A percentile compares a stretch with the other conserved stretches of the same genome.
Evolutionary conservation across 2,113 vertebrate genomes (phyloP).

Genomic region (Rhombomys opimus): DNA sequence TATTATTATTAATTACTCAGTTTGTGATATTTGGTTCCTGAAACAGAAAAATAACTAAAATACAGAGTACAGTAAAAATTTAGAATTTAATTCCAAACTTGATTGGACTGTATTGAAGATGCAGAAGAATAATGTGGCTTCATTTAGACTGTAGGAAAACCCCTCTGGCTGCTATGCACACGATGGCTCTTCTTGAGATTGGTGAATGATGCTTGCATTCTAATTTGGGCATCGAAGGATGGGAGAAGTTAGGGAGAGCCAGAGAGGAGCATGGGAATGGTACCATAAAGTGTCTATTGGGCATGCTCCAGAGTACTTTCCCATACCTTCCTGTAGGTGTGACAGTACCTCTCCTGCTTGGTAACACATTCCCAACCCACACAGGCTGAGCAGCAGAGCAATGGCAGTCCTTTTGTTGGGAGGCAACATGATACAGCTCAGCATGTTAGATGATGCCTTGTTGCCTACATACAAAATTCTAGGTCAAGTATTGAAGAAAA

Average conservation of each 20-base stretch:
- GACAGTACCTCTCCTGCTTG: not conserved
- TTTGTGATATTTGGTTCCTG: not conserved
- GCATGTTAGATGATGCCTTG: not conserved
- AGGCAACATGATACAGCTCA: not conserved
- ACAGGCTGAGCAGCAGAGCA: not conserved
- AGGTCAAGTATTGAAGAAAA: constrained; percentile 50
- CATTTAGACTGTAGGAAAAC: not conserved
- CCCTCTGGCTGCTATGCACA: not conserved
- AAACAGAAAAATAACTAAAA: not conserved
- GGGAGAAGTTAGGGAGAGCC: not conserved
- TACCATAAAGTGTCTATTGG: not conserved
- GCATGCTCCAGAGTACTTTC: not conserved
- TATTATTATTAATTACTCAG: not conserved
- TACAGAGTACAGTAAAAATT: not conserved
- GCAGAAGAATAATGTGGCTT: not conserved
- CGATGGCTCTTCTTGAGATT: not conserved
- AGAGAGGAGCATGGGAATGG: not conserved
- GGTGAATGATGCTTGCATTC: not conserved
- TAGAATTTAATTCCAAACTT: not conserved
- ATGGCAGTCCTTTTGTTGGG: not conserved
- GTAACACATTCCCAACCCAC: constrained; percentile 51
- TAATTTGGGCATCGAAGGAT: not conserved
- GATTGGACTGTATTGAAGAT: not conserved
- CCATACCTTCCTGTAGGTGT: not conserved
- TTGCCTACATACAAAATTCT: constrained; percentile 56